A percentile compares a stretch with the other conserved stretches of the same genome.
Evolutionary conservation across 2,797 vertebrate species (phyloP).

Genomic region (Trichosurus vulpecula): DNA sequence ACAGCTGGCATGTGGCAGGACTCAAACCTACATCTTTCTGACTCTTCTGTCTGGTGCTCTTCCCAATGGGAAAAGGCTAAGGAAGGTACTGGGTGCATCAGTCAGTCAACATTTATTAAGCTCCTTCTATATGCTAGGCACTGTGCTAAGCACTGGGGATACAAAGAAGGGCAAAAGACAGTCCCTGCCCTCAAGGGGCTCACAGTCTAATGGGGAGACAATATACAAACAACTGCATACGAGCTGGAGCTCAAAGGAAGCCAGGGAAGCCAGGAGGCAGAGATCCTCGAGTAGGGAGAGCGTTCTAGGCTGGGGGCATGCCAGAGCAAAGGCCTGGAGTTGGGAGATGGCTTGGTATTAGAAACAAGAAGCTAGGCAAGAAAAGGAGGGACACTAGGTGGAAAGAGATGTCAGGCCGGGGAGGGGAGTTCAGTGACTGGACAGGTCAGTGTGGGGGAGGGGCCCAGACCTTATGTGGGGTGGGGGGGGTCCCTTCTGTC

Average conservation of each 20-base stretch:
- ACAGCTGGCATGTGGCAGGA: not conserved
- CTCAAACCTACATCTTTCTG: constrained; percentile 12
- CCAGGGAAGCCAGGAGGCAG: not conserved
- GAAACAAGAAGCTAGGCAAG: not conserved
- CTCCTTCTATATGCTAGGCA: not conserved
- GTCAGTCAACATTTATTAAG: not conserved
- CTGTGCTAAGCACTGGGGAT: not conserved
- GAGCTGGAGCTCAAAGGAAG: not conserved
- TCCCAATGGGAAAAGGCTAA: not conserved
- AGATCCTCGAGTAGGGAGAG: not conserved
- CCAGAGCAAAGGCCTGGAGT: not conserved
- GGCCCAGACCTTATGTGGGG: not conserved
- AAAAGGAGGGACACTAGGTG: not conserved
- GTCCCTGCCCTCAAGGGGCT: not conserved
- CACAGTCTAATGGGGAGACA: not conserved
- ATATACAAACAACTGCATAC: not conserved
- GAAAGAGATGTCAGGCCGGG: not conserved
- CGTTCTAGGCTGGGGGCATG: not conserved
- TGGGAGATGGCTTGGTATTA: not conserved
- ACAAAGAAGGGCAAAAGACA: not conserved
- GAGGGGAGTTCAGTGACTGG: no score
- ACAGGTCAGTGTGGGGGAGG: not conserved
- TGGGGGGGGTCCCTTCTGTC: not conserved
- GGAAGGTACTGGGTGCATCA: not conserved
- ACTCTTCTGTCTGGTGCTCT: not conserved